These are phyloP conservation scores for Drosophila sp. DNA, from an alignment of 1,140 invertebrate species.

Conservation along the genomic window DNA sequence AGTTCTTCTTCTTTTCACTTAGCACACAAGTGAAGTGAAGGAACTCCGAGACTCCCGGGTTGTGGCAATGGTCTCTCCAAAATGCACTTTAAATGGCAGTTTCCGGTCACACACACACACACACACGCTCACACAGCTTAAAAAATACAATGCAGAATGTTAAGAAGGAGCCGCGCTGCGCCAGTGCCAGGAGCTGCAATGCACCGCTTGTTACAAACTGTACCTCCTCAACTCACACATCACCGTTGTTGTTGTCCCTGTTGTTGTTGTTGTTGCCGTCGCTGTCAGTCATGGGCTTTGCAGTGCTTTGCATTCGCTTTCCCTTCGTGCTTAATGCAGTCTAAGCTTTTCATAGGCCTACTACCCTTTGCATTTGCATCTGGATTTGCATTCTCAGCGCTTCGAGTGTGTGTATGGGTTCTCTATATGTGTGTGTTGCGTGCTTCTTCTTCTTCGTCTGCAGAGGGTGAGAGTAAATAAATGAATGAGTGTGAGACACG, in stretches of 20 bases:
- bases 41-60: constrained; percentile 34
- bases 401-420: background rate
- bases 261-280: constrained; percentile 39
- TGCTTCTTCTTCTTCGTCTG: background rate
- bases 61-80: constrained; percentile 60
- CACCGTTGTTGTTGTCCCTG: constrained; percentile 36
- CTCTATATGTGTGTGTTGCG: constrained; percentile 19
- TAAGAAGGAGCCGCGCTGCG: constrained; percentile 77
- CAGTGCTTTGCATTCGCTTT: constrained; percentile 33
- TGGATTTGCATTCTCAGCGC: constrained; percentile 22
- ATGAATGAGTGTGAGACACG: constrained; percentile 19
- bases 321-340: constrained; percentile 60
- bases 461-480: constrained; percentile 7
- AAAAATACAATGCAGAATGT: constrained; percentile 70
- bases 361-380: constrained; percentile 59
- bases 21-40: constrained; percentile 66
- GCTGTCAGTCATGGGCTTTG: constrained; percentile 31
- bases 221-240: constrained; percentile 56
- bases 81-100: constrained; percentile 83
- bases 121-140: constrained; percentile 34
- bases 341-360: constrained; percentile 73
- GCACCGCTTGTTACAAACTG: constrained; percentile 81
- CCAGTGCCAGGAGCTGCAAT: constrained; percentile 77
- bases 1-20: constrained; percentile 68
- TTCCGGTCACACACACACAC: constrained; percentile 76